Base-by-base conservation (phyloP, 2,113 vertebrate species). In the Paraplagusia blochii region DNA sequence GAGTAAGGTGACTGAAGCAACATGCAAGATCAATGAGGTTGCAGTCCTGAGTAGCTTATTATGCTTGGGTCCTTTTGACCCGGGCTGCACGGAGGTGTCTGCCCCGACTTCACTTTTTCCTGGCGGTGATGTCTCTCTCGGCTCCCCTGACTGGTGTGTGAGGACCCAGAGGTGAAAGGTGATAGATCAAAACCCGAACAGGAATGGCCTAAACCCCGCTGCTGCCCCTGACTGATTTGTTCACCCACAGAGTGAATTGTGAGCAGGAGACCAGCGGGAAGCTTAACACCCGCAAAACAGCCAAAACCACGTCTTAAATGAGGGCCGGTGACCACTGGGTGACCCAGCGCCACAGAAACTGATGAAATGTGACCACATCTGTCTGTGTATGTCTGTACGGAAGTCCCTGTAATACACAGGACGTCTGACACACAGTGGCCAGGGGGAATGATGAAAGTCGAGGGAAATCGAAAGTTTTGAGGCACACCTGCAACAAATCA, bases 131-230 rank as follows among this genome's bases (percentile, higher is more conserved):
- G 78, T 85, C 85, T 87, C 77, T 72, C 63, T 84, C 65, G 33
- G 58, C 69, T 71, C 48, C 63, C 35, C 51, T 73, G 61, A 80
- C 56, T 66, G 80, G 69, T 53, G 69, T 61, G 72, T 53, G 62
- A 79, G 44, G 59, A 80, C 65, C 80, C 77, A 83, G 68, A 73
- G 81, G 85, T 87, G 63, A 84, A 62, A 81, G 83, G 85, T 74
- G 79, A 81, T 63, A 60, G 78, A 85, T 85, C 79, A 82, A 81
- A 84, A 82, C 77, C 83, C 69, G 81, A 83, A 82, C 66, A 85
- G 61, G 63, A 74, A 73, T 29, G 78, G 45, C 63, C 79, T 79
- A 82, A 29, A 84, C 76, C 75, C 79, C 3, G 29, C 70, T 7
- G 46, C 9, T 19, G 63, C 60, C 69, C 55, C 66, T 33, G 34